A percentile compares a stretch with the other conserved stretches of the same genome.
Evolutionary conservation across 2,797 vertebrate species (phyloP).

Genomic region (Poecilia wingei): DNA sequence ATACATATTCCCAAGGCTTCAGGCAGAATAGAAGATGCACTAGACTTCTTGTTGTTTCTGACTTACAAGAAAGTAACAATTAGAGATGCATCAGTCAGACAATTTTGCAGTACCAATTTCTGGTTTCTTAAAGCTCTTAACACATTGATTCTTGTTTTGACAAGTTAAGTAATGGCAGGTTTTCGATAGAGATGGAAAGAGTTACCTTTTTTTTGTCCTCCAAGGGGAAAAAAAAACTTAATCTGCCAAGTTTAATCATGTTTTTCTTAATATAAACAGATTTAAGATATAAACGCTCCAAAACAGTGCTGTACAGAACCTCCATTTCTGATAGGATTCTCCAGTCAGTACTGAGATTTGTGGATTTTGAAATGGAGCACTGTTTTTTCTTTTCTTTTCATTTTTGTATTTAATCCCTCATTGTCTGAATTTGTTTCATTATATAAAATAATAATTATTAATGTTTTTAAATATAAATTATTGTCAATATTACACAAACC

Average conservation of each 20-base stretch:
- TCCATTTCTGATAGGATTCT: neutral
- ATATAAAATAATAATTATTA: neutral
- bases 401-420: neutral
- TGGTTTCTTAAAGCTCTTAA: neutral
- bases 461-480: neutral
- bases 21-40: constrained; percentile 24
- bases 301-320: neutral
- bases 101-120: no score
- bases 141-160: neutral
- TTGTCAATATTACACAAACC: neutral
- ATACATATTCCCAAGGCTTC: constrained; percentile 39
- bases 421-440: neutral
- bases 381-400: neutral
- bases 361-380: neutral
- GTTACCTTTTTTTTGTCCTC: neutral
- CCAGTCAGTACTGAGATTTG: neutral
- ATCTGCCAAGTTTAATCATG: no score
- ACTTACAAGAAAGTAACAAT: neutral
- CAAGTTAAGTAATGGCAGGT: neutral
- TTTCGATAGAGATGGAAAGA: neutral
- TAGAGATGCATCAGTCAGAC: neutral
- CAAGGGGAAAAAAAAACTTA: neutral
- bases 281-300: neutral
- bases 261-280: neutral
- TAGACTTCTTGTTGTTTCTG: constrained; percentile 21